These are phyloP conservation scores for Agrochola litura DNA, from an alignment of 2,888 invertebrate species.

Conservation along the genomic window DNA sequence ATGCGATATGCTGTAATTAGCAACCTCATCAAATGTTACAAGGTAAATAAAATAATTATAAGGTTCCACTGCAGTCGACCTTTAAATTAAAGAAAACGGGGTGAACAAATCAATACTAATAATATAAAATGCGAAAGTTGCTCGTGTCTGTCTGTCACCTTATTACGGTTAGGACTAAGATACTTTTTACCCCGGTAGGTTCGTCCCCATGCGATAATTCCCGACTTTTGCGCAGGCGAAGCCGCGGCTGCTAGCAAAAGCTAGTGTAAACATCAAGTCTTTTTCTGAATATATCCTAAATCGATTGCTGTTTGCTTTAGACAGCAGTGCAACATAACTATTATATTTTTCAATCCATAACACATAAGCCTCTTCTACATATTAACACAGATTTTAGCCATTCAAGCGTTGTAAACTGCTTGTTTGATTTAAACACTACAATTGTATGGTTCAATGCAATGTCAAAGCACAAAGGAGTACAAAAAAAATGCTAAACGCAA, in stretches of 20 bases:
- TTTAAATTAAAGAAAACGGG: background rate
- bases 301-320: background rate
- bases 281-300: background rate
- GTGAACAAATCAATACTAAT: no score
- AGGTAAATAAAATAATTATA: conserved; percentile 2
- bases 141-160: no score
- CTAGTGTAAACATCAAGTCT: no score
- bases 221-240: no score
- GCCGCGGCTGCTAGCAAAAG: no score
- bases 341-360: background rate
- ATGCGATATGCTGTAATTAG: conserved; percentile 19
- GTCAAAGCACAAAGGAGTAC: background rate
- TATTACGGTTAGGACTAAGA: no score
- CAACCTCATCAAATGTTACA: background rate
- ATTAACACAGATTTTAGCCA: background rate
- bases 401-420: background rate
- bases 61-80: background rate
- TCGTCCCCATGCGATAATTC: no score
- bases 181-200: no score
- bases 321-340: background rate
- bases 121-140: no score
- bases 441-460: no score
- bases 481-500: background rate
- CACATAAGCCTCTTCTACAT: no score
- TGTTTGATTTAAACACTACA: background rate